Evolutionary conservation across 2,888 invertebrate species (phyloP).

Genomic region (Coenonympha glycerion): DNA sequence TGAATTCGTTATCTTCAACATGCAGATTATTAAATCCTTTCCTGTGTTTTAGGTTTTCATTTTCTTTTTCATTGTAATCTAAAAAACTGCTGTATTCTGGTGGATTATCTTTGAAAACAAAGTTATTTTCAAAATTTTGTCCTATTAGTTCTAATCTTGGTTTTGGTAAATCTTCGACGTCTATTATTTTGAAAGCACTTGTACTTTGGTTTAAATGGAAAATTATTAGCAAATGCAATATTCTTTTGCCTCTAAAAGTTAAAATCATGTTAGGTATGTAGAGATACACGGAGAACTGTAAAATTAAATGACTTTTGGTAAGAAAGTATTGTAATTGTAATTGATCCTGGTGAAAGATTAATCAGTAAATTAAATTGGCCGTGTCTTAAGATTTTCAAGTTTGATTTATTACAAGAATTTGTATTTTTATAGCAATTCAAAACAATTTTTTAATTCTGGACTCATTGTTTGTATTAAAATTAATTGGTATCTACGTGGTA

Average conservation of each 20-base stretch:
- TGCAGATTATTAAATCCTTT: not conserved
- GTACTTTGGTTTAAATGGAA: not conserved
- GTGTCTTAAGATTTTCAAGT: no score
- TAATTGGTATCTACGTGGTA: no score
- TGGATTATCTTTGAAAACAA: not conserved
- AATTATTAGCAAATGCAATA: not conserved
- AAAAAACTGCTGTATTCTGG: not conserved
- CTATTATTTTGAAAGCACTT: not conserved
- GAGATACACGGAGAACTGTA: no score
- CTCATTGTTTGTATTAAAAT: no score
- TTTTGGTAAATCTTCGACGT: conserved; percentile 5
- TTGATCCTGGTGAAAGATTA: not conserved
- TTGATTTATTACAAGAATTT: no score
- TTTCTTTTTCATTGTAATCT: not conserved
- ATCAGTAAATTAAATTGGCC: not conserved
- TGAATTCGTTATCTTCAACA: conserved; percentile 1
- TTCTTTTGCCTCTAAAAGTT: not conserved
- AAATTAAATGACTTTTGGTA: no score
- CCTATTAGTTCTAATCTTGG: not conserved
- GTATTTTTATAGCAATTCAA: no score
- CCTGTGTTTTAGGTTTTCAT: not conserved
- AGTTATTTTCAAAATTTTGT: not conserved
- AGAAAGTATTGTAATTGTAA: no score
- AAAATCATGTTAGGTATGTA: not conserved
- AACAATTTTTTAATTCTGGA: no score